Evolutionary conservation across 2,113 vertebrate species (phyloP), one percentile per base, ranked within the genome.

Genomic region (Phycodurus eques): DNA sequence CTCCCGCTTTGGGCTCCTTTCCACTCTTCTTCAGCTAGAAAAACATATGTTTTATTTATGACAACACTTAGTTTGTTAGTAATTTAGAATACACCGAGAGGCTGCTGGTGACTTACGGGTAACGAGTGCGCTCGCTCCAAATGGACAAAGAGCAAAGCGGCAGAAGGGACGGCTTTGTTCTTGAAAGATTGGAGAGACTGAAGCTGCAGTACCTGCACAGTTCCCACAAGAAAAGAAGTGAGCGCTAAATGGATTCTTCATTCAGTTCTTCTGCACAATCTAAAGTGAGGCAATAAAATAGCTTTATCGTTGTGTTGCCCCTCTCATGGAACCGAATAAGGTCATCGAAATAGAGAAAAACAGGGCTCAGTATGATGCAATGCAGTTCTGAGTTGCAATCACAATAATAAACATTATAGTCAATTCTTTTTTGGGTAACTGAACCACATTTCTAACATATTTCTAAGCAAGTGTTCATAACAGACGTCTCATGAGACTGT

Each of bases 1-100:
- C 92, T 3, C 90, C 94, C 27, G 94, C 86, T 74, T 89, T 93
- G 39, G 96, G 95, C 4, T 93, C 92, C 80, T 96, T 96, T 71
- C 92, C 92, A 60, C 94, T 94, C 83, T 95, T 97, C 74, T 93
- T 93, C 56, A 95, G 77, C 96, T 98, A 31, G 2, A 33, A 65
- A 27, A 79, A 1, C 64, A 47, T 27, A 27, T 9, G 4, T 42
- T 11, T 43, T 63, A 76, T 8, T 39, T 4, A 14, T 14, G 14
- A 31, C 47, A 53, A 19, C 6, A 1, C 27, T 49, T 39, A 39
- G 35, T 39, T 49, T 3, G 7, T 49, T 31, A 61, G 59, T 61
- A 14, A 33, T 35, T 35, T 7, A 35, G 57, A 61, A 54, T 17
- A 19, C 46, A 33, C n/a, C 8, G 64, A 46, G 17, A 59, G 70